Base-by-base conservation (phyloP, 2,113 vertebrate species). In the Tinamus guttatus region DNA sequence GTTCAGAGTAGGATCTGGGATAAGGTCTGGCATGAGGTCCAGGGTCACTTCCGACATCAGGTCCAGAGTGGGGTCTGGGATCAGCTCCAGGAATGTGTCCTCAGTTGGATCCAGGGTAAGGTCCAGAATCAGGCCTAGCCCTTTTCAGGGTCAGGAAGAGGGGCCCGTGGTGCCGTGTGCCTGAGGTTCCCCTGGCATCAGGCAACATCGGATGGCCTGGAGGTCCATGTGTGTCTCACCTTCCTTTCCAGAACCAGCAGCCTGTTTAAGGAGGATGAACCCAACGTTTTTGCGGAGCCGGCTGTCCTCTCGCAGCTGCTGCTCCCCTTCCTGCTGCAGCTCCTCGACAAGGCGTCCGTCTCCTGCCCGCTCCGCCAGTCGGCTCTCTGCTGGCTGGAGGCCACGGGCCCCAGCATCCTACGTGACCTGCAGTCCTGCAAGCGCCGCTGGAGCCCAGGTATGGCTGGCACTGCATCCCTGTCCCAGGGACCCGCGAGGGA, bases 231-330 rank as follows among this genome's bases (percentile, higher is more conserved):
- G 21, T 8, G 1, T 43, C 56, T 80, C 0, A 6, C 22, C 63
- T 85, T 41, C 32, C 4, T 27, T 71, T 24, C 32, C 95, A 99
- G 99, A 95, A 86, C 91, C 9, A 18, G 87, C 90, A 98, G 95
- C 78, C 96, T 99, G 67, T 99, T 99, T 81, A 98, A 98, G 83
- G 98, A 98, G 92, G 99, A 99, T 2, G 98, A 98, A 28, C 98
- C 97, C 60, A 99, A 99, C 0, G 95, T 99, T 91, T 99, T 98
- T 96, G 98, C 98, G 0, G 99, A 99, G 91, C 98, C 98, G 0
- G 97, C 97, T 2, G 63, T 98, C 73, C 97, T 99, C 94, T 97
- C 97, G 0, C 76, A 36, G 49, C 96, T 97, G 25, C 94, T 99
- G 87, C 96, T 98, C 78, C 98, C 98, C 1, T 73, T 98, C 82